These are phyloP conservation scores for Pantherophis alleghaniensis DNA, from an alignment of 2,797 vertebrate species.

Conservation along the genomic window DNA sequence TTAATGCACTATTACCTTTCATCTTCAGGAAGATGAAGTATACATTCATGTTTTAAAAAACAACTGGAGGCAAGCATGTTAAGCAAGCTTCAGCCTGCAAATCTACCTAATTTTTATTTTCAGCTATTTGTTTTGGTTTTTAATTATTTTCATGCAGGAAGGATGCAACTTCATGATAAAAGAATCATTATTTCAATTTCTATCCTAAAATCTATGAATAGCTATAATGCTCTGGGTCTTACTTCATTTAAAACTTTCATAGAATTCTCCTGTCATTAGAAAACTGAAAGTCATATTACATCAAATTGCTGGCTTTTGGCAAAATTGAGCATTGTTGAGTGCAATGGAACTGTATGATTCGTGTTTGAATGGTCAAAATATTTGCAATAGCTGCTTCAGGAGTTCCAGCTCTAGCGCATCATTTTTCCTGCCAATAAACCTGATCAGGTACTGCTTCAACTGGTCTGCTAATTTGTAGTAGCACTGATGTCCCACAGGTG, in stretches of 20 bases:
- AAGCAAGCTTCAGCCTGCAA: constrained; percentile 51
- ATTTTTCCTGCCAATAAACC: background rate
- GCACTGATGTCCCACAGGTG: background rate
- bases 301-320: background rate
- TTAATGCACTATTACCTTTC: constrained; percentile 46
- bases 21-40: constrained; percentile 55
- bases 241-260: background rate
- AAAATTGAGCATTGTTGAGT: background rate
- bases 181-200: background rate
- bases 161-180: background rate
- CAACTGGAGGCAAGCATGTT: constrained; percentile 47
- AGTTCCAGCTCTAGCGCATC: background rate
- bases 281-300: background rate
- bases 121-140: constrained; percentile 47
- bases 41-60: constrained; percentile 44
- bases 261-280: background rate
- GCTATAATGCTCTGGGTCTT: background rate
- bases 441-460: background rate
- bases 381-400: background rate
- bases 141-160: background rate
- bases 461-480: background rate
- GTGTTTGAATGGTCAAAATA: background rate
- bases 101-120: constrained; percentile 52
- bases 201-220: background rate
- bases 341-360: too few species aligned